Evolutionary conservation across 2,113 vertebrate species (phyloP), one percentile per base, ranked within the genome.

Genomic region (Cebus imitator): DNA sequence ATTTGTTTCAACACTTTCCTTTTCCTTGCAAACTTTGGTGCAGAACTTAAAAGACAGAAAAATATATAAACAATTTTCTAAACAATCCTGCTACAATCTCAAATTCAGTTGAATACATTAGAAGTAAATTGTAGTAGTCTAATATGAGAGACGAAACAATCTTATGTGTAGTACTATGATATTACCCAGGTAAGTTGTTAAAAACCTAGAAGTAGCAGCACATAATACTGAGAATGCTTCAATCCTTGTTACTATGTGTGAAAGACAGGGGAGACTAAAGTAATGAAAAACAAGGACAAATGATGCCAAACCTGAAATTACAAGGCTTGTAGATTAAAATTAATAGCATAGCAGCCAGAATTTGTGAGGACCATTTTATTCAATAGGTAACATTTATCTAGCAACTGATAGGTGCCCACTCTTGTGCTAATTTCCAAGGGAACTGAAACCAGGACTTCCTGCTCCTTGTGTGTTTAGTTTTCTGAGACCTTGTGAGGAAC

Each of bases 391-490:
- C 35, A 64, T 57, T 55, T 21, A 13, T 23, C 5, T 37, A 11
- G 35, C 18, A 45, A 2, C 25, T 12, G 20, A 50, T 7, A 52
- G 32, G 50, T 45, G 7, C 4, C 21, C 25, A 35, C 32, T 8
- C 40, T 35, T 32, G n/a, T 30, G 30, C 40, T 70, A 9, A 6
- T 81, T 88, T 89, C 92, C 16, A 27, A 21, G n/a, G 35, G 12
- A 52, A 58, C 58, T 2, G 27, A 32, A 57, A 80, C 8, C 2
- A 13, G 13, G 14, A 3, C 20, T 61, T 58, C 66, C 64, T 58
- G 9, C 1, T 5, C 6, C 73, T 18, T 7, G 1, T 37, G 8
- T 14, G 11, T 55, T n/a, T 57, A 0, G 2, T 45, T 83, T 83
- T 13, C 68, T 73, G 37, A 64, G 61, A 20, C 35, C 37, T 57